A percentile compares a stretch with the other conserved stretches of the same genome.
phyloP scores from a whole-genome alignment of 2,797 vertebrate species.

The Megalops cyprinoides region DNA sequence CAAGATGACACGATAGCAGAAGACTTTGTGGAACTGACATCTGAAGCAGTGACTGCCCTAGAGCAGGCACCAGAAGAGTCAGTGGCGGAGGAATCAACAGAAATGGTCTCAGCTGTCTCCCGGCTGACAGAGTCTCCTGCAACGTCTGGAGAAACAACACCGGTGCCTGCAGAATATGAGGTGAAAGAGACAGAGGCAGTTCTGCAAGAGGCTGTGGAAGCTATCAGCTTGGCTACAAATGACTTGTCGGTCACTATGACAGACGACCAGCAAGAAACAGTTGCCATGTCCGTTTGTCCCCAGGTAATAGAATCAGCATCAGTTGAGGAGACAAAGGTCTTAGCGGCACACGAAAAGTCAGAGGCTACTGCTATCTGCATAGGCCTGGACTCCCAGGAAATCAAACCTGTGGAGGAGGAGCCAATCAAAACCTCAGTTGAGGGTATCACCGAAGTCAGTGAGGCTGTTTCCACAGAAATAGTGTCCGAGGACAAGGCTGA shows the following conservation, averaged over 20 bases:
- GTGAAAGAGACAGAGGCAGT: slow-evolving; percentile 71
- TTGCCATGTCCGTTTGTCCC: slow-evolving; percentile 35
- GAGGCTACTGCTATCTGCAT: slow-evolving; percentile 51
- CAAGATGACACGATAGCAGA: slow-evolving; percentile 57
- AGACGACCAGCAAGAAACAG: slow-evolving; percentile 45
- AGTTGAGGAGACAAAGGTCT: slow-evolving; percentile 47
- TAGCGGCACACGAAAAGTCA: slow-evolving; percentile 52
- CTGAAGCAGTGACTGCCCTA: slow-evolving; percentile 70
- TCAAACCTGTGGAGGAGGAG: slow-evolving; percentile 49
- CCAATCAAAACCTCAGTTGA: slow-evolving; percentile 48
- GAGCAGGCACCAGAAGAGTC: slow-evolving; percentile 66
- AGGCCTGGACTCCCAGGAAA: slow-evolving; percentile 47
- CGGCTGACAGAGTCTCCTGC: slow-evolving; percentile 72
- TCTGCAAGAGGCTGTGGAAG: slow-evolving; percentile 79
- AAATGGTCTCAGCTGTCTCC: slow-evolving; percentile 85
- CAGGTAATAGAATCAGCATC: slow-evolving; percentile 50
- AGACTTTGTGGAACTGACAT: slow-evolving; percentile 67
- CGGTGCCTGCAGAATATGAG: slow-evolving; percentile 71
- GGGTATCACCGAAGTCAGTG: slow-evolving; percentile 54
- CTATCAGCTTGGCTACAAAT: slow-evolving; percentile 60
- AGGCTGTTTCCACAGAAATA: slow-evolving; percentile 55
- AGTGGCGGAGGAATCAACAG: slow-evolving; percentile 76
- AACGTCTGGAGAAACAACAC: slow-evolving; percentile 86
- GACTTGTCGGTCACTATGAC: slow-evolving; percentile 48
- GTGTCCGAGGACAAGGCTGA: slow-evolving; percentile 51